phyloP scores from a whole-genome alignment of 2,113 vertebrate genomes.

The Eonycteris spelaea region DNA sequence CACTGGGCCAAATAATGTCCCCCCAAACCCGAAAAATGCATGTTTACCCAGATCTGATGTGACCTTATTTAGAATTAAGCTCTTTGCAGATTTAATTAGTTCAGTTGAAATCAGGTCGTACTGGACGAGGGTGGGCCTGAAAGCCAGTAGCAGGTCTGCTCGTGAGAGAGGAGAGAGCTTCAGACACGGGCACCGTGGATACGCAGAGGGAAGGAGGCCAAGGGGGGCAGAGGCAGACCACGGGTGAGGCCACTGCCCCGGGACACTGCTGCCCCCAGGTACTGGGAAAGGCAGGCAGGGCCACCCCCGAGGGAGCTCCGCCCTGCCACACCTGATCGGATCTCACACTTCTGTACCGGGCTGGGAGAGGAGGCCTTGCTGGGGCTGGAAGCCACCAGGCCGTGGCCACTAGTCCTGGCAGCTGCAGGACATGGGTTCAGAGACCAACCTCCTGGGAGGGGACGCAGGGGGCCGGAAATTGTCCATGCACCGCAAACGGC shows the following conservation, averaged over 20 bases:
- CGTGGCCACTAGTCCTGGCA: accelerated
- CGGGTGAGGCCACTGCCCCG: neutral
- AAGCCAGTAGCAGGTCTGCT: accelerated
- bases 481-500: accelerated
- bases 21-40: neutral
- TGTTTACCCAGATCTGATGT: neutral
- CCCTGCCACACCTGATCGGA: accelerated
- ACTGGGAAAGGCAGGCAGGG: neutral
- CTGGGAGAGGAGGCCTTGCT: accelerated
- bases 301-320: accelerated
- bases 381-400: accelerated
- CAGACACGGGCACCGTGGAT: neutral
- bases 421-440: accelerated
- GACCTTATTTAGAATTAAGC: neutral
- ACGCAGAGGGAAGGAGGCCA: accelerated
- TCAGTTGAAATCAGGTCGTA: neutral
- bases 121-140: neutral
- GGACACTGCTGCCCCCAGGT: neutral
- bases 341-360: accelerated
- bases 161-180: accelerated
- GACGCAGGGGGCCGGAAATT: accelerated
- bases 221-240: too few species aligned
- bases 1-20: accelerated
- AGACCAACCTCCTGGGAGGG: neutral
- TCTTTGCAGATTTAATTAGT: neutral